Evolutionary conservation across 2,113 vertebrate species (phyloP), one percentile per base, ranked within the genome.

Genomic region (Takifugu flavidus): DNA sequence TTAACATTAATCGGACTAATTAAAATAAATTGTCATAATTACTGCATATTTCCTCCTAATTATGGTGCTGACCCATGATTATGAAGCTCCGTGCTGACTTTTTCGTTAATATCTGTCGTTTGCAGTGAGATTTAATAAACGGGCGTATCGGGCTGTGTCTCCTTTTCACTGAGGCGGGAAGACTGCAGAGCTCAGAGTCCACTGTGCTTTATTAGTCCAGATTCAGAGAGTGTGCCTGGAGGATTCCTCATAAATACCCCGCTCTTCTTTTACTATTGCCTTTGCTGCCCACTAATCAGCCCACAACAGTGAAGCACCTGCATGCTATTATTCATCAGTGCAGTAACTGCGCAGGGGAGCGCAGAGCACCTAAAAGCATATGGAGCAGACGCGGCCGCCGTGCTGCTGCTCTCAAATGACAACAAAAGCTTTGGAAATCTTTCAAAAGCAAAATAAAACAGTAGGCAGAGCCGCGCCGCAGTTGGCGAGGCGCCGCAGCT

Each of bases 191-290:
- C 29, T 1, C 29, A 31, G 29, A 31, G 29, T 31, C 29, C 29
- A 31, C 29, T 29, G 29, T 31, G 29, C 29, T 31, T 31, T 31
- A 31, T 2, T 39, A 10, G 7, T 39, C 8, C 3, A 1, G 34
- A 10, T 39, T 39, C 34, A 39, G 34, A 39, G 7, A 10, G 34
- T 11, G 34, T 39, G 66, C 69, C 58, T 68, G 61, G 74, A 68
- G 75, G 49, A 69, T 56, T 57, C 50, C 65, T 59, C 55, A 82
- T 67, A 75, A 79, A 82, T 34, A 69, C 52, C 61, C 51, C 56
- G 46, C 39, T 66, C 54, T 62, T 51, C 67, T 70, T 75, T 69
- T 26, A 53, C 55, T 10, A 62, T 69, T 43, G 59, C 13, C 47
- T 67, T 53, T 47, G 20, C 66, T 14, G 29, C 15, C 53, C 31